Evolutionary conservation across 2,888 invertebrate genomes (phyloP), one percentile per base, ranked within the genome.

Genomic region (Trissonchulus latispiculum): DNA sequence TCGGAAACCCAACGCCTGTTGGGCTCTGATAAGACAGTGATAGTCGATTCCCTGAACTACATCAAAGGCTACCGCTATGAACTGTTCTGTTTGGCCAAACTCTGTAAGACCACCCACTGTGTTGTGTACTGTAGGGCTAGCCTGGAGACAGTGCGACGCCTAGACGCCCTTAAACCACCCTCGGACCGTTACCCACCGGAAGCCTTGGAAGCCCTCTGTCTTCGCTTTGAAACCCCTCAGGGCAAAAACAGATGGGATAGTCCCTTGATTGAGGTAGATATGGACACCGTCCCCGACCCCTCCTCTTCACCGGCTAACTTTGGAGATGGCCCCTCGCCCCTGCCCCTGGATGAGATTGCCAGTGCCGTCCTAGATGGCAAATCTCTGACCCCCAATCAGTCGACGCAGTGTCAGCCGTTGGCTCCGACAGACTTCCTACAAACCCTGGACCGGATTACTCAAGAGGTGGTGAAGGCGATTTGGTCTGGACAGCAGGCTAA

Each of bases 21-120:
- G 32, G 75, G 76, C 8, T 78, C 89, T 77, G 90, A 90, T 28
- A 89, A 89, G 82, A 87, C 96, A 3, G 89, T 95, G 23, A 93
- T 97, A 80, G 86, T 95, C 73, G 97, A 97, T 84, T 91, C 91
- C 0, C 88, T 91, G 74, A 97, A 97, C 86, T 97, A 97, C 82
- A 96, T 97, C 37, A 97, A 97, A 91, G 93, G 95, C 35, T 97
- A 89, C 83, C 88, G 97, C 48, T 97, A 97, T 84, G 97, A 97
- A 84, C 83, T 97, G 15, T 95, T 91, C 83, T 96, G 96, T 84
- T 90, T 91, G 32, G 90, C 92, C 0, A 97, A 97, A 86, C 88
- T 91, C 0, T 89, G 89, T 68, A 91, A 92, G 80, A 91, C 91
- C 1, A 92, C 93, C 3, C 95, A 95, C 81, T 93, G 94, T 78